Percentiles rank a stretch among this genome's conserved stretches.
phyloP scores from a whole-genome alignment of 2,797 vertebrate species.

The Halcyon leucocephala region DNA sequence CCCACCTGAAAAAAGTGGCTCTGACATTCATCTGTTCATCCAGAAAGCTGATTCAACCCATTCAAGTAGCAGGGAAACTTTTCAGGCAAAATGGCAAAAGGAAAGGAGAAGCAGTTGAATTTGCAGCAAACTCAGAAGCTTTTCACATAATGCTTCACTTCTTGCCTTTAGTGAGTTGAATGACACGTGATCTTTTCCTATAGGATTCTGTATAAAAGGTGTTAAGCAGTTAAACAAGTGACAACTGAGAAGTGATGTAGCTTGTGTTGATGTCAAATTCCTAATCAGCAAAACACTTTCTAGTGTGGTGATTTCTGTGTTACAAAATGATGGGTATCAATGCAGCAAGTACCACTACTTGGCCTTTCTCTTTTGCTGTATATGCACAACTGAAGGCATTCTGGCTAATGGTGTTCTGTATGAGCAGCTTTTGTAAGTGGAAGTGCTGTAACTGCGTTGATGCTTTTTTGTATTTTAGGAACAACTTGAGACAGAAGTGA shows the following conservation, averaged over 20 bases:
- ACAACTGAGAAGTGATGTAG: neutral
- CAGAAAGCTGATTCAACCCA: neutral
- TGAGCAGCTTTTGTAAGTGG: neutral
- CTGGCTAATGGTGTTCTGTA: neutral
- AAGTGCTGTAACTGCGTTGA: neutral
- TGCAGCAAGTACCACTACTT: accelerated
- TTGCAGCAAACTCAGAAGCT: neutral
- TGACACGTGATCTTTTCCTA: neutral
- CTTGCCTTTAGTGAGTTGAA: neutral
- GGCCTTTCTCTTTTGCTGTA: neutral
- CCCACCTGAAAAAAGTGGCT: neutral
- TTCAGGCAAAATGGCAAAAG: neutral
- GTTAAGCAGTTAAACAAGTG: neutral
- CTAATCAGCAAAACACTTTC: neutral
- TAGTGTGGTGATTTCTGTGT: neutral
- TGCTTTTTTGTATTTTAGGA: constrained; percentile 72
- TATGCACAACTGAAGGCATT: neutral
- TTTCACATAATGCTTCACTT: neutral
- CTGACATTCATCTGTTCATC: neutral
- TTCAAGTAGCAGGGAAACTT: neutral
- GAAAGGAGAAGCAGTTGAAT: neutral
- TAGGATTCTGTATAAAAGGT: neutral
- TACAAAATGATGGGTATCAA: neutral
- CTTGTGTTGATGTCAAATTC: neutral
- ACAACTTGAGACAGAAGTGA: constrained; percentile 78